Base-by-base conservation (phyloP, 2,113 vertebrate species). In the Laticauda colubrina region DNA sequence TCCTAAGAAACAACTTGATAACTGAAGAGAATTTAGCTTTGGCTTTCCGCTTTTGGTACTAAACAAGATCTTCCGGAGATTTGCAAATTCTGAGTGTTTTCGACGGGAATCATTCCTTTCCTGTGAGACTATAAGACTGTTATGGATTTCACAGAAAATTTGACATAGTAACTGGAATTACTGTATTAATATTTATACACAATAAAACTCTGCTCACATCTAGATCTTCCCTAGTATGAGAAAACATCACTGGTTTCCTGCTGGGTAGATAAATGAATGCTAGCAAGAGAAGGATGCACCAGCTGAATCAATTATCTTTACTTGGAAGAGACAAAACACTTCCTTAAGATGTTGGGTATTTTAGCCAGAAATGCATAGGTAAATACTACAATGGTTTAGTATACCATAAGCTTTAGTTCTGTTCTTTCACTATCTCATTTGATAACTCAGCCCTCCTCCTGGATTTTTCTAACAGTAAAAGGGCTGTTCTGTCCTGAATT, bases 181-280 rank as follows among this genome's bases (percentile, higher is more conserved):
- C 88, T 23, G 64, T 48, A 92, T 92, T 92, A 92, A 92, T 92
- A 92, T 89, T 92, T 92, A 92, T 92, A 51, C 43, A 59, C 92
- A 89, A 59, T 92, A 92, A 89, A 92, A 29, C 39, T 54, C 48
- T 89, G 92, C 20, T 89, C 64, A 57, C 39, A 39, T 89, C 54
- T 92, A 92, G 64, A 45, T 85, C 43, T 26, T 89, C 85, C 57
- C 54, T 85, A 85, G 39, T 85, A 92, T 34, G 54, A 92, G 26
- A 45, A 92, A 51, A 92, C 39, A 21, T 45, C 9, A 89, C 24
- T 45, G 23, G 26, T 89, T 34, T 89, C 91, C n/a, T 57, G 26
- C 43, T 81, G 91, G 20, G 87, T 57, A 56, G 54, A 92, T 85
- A 26, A 75, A 89, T 43, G 61, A 75, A 81, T 57, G 54, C n/a